Evolutionary conservation across 2,797 vertebrate species (phyloP), one percentile per base, ranked within the genome.

Genomic region (Leontocebus nigricollis): DNA sequence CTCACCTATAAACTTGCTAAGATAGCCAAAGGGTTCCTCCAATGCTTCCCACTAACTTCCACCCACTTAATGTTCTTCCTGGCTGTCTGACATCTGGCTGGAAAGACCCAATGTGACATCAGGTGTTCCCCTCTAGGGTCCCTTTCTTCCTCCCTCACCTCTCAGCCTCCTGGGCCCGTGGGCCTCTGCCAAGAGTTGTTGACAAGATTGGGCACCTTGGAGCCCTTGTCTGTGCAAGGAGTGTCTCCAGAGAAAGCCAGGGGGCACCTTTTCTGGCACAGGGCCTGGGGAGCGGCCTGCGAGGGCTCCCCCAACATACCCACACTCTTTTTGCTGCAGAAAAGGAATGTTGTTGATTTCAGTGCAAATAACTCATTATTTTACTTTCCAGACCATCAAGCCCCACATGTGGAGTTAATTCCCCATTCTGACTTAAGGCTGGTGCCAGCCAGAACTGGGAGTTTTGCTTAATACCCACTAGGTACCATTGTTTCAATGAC

Each of bases 401-500:
- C 73, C 95, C 52, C 77, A 94, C 55, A 30, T 0, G 5, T 75
- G 59, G 88, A 88, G 39, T 75, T 86, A 97, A 96, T 95, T 80
- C 92, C 88, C 87, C 73, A 17, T 77, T 26, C 93, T 76, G 92
- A 57, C 88, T 81, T 20, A 87, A 48, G 93, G 73, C 80, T 9
- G 81, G 90, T 48, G 73, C 92, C 95, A 95, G 90, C 59, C 93
- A 92, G 82, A 98, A 90, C 94, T 55, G 39, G 81, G 97, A 96
- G 87, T 81, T 92, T 90, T 97, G 85, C 98, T 98, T 97, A 98
- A 98, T 98, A 98, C 92, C 97, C 98, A 95, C 94, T 93, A 96
- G 97, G 97, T 90, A 97, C 97, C 94, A 79, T 96, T 96, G 94
- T 98, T 98, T 98, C 97, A 97, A 98, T 88, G 87, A 97, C 97